Conservation (phyloP, 1,140 invertebrate genomes). For the Zaprionus inermis region DNA sequence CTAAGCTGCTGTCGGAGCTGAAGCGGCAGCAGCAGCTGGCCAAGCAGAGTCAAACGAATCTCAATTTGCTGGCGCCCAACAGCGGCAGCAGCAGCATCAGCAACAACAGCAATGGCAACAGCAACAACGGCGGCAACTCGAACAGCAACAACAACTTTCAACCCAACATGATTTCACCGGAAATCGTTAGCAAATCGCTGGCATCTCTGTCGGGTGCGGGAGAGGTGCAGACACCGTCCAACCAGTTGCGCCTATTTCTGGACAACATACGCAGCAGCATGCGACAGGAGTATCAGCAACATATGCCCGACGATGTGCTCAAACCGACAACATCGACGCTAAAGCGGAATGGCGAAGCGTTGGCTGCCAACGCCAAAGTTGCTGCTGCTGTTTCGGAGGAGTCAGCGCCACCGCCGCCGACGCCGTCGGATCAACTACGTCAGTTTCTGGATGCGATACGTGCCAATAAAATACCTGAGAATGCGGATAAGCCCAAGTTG, state of each 20-base stretch:
- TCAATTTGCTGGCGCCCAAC: slow-evolving; percentile 60
- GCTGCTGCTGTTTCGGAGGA: slow-evolving; percentile 11
- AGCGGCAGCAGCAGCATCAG: slow-evolving; percentile 13
- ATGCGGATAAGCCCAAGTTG: slow-evolving; percentile 73
- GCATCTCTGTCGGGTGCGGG: slow-evolving; percentile 64
- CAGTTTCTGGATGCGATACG: slow-evolving; percentile 83
- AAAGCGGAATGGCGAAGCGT: slow-evolving; percentile 32
- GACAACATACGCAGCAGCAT: slow-evolving; percentile 83
- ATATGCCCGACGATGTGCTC: slow-evolving; percentile 78
- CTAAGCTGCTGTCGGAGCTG: slow-evolving; percentile 78
- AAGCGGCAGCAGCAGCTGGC: slow-evolving; percentile 80
- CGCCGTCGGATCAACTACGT: slow-evolving; percentile 81
- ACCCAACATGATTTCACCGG: slow-evolving; percentile 79
- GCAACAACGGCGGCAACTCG: slow-evolving; percentile 29
- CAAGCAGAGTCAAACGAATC: slow-evolving; percentile 70
- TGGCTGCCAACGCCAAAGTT: neutral
- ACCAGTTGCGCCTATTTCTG: slow-evolving; percentile 76
- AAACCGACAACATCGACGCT: slow-evolving; percentile 54
- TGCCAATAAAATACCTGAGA: slow-evolving; percentile 82
- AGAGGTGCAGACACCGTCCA: slow-evolving; percentile 77
- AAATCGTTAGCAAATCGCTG: slow-evolving; percentile 80
- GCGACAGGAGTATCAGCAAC: slow-evolving; percentile 79
- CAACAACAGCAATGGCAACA: slow-evolving; percentile 23
- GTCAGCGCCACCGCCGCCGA: slow-evolving; percentile 56
- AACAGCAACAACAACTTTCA: slow-evolving; percentile 65